Conservation (phyloP, 1,140 invertebrate species). For the Saccostrea echinata region DNA sequence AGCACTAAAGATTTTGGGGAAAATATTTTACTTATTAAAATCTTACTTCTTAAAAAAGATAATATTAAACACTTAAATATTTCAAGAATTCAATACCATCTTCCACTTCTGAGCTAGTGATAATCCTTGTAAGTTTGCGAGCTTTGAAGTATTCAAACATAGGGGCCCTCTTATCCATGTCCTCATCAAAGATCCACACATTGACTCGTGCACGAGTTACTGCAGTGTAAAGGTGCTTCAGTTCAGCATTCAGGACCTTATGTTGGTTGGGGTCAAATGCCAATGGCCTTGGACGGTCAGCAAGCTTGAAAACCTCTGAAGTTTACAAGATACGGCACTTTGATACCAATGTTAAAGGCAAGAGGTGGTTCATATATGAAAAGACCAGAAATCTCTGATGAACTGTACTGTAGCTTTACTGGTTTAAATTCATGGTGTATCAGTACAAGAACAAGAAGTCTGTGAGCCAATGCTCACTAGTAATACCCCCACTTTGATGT, state of each 20-base stretch:
- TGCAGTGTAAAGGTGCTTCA: slow-evolving; percentile 75
- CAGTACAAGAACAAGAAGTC: too few species aligned
- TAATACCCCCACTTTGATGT: too few species aligned
- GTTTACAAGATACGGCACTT: neutral
- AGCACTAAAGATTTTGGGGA: neutral
- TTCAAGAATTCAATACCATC: slow-evolving; percentile 30
- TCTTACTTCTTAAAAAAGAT: neutral
- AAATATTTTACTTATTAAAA: neutral
- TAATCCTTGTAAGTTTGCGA: slow-evolving; percentile 60
- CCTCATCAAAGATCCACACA: slow-evolving; percentile 77
- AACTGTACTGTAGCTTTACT: too few species aligned
- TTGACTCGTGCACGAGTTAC: slow-evolving; percentile 73
- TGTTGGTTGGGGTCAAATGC: slow-evolving; percentile 74
- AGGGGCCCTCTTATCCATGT: slow-evolving; percentile 69
- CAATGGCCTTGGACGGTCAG: slow-evolving; percentile 69
- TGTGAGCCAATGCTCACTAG: too few species aligned
- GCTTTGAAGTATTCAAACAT: slow-evolving; percentile 77
- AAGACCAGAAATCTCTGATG: too few species aligned
- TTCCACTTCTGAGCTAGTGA: slow-evolving; percentile 55
- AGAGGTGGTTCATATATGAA: neutral
- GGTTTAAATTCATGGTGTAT: too few species aligned
- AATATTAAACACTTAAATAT: neutral
- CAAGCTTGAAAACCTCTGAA: slow-evolving; percentile 68
- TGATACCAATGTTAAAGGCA: neutral
- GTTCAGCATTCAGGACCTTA: slow-evolving; percentile 76